These are phyloP conservation scores for Luffia ferchaultella DNA, from an alignment of 2,888 invertebrate genomes.

Conservation along the genomic window DNA sequence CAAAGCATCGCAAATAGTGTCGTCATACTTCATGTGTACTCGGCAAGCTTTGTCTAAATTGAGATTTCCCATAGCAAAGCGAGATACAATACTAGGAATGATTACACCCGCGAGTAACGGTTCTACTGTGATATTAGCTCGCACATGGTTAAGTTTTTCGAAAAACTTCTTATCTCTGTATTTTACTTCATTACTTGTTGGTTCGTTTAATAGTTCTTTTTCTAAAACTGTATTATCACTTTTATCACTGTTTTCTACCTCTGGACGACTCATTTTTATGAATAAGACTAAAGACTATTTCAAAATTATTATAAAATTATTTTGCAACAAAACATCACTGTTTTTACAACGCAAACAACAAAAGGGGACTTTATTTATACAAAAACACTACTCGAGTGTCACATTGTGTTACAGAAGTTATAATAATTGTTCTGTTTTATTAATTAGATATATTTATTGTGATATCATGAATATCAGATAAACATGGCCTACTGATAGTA, in stretches of 20 bases:
- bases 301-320: not conserved
- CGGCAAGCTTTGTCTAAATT: slow-evolving; percentile 78
- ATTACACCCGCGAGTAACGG: slow-evolving; percentile 6
- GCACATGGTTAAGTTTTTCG: slow-evolving; percentile 6
- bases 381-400: not conserved
- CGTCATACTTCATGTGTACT: slow-evolving; percentile 71
- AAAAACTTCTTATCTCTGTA: not conserved
- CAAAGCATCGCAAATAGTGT: slow-evolving; percentile 71
- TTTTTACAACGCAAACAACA: not conserved
- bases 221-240: not conserved
- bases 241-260: not conserved
- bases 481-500: slow-evolving; percentile 1
- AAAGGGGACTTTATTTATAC: not conserved
- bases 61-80: slow-evolving; percentile 74
- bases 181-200: slow-evolving; percentile 7
- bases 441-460: slow-evolving; percentile 44
- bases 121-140: slow-evolving; percentile 7
- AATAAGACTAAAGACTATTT: not conserved
- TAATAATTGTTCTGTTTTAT: slow-evolving; percentile 37
- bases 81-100: slow-evolving; percentile 46
- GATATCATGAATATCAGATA: slow-evolving; percentile 28
- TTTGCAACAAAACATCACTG: not conserved
- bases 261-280: slow-evolving; percentile 2
- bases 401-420: slow-evolving; percentile 21
- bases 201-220: slow-evolving; percentile 8